These are phyloP conservation scores for Prunella fulvescens DNA, from an alignment of 2,113 vertebrate genomes.

Conservation along the genomic window DNA sequence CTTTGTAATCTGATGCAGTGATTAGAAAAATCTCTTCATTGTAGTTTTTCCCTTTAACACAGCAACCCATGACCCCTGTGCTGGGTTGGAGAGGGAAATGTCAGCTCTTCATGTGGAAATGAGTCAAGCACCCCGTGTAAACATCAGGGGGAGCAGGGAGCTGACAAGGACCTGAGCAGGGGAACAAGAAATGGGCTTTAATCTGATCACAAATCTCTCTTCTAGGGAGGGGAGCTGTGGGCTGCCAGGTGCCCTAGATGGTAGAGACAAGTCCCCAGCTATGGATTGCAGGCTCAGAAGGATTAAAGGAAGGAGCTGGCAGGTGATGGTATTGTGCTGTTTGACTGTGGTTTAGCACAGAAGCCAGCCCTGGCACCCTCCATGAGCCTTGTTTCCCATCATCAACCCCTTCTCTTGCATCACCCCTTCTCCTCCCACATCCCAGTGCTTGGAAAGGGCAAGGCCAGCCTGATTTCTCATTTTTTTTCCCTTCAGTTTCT, in stretches of 20 bases:
- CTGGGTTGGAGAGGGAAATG: slow-evolving; percentile 28
- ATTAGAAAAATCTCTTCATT: slow-evolving; percentile 41
- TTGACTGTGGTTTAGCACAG: background rate
- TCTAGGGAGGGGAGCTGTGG: background rate
- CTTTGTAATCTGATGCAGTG: slow-evolving; percentile 48
- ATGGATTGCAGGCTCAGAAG: background rate
- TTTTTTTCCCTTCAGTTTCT: background rate
- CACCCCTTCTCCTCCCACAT: background rate
- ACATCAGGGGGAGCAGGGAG: slow-evolving; percentile 6
- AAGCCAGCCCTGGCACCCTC: background rate
- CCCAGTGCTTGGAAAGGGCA: background rate
- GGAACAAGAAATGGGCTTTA: slow-evolving; percentile 42
- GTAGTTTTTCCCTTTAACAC: slow-evolving; percentile 16
- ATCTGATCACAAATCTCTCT: slow-evolving; percentile 3
- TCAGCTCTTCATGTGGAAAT: slow-evolving; percentile 54
- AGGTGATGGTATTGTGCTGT: background rate
- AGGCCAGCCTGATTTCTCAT: background rate
- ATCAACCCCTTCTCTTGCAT: background rate
- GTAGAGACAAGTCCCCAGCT: background rate
- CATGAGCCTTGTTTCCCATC: background rate
- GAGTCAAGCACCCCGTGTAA: background rate
- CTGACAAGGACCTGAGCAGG: background rate
- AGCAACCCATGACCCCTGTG: background rate
- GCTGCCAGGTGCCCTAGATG: background rate
- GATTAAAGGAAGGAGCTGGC: slow-evolving; percentile 4